Percentiles rank a stretch among this genome's conserved stretches.
phyloP scores from a whole-genome alignment of 2,888 invertebrate genomes.

The Aphodius sticticus region DNA sequence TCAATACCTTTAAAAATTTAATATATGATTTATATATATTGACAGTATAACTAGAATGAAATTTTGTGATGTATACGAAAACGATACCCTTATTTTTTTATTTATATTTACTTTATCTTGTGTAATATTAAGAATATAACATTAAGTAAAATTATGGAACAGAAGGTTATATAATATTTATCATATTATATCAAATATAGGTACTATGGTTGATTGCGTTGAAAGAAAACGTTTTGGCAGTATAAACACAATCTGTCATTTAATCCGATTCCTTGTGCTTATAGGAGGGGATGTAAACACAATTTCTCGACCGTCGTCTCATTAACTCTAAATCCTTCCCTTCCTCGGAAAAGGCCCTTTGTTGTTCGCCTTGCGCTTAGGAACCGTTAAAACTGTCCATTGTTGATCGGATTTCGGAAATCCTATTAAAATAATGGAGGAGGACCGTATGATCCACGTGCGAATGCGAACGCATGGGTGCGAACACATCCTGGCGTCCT shows the following conservation, averaged over 20 bases:
- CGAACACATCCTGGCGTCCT: conserved; percentile 16
- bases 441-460: conserved; percentile 30
- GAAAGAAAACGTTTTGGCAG: not conserved
- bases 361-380: conserved; percentile 12
- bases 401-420: conserved; percentile 43
- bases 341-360: conserved; percentile 6
- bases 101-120: too few species aligned
- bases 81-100: too few species aligned
- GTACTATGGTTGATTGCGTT: too few species aligned
- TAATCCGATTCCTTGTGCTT: not conserved
- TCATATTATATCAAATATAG: too few species aligned
- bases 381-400: conserved; percentile 34
- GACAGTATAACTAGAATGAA: too few species aligned
- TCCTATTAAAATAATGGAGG: conserved; percentile 44
- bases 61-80: too few species aligned
- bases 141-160: too few species aligned
- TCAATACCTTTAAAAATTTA: too few species aligned
- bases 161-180: too few species aligned
- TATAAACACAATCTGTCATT: conserved; percentile 13
- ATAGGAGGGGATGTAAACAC: conserved; percentile 17
- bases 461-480: conserved; percentile 21
- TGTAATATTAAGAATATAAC: too few species aligned
- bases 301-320: conserved; percentile 25
- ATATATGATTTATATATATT: too few species aligned
- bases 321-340: conserved; percentile 18